These are phyloP conservation scores for Sebastes cheni DNA, from an alignment of 2,797 vertebrate genomes.

Conservation along the genomic window DNA sequence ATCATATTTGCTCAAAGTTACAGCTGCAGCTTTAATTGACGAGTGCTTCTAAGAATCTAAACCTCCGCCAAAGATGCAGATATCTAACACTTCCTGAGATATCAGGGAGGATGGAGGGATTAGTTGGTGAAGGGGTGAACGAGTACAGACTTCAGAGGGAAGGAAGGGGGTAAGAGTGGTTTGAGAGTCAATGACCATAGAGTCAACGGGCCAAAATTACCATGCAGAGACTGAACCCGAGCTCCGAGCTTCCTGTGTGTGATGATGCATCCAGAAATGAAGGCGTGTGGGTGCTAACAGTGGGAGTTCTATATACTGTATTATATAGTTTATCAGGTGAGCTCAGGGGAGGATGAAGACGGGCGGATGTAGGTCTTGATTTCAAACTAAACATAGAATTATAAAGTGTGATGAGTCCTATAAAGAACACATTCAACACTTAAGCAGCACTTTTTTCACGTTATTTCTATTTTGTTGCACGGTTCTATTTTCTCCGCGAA, in stretches of 20 bases:
- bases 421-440: not conserved
- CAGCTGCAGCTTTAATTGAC: conserved; percentile 3
- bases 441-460: not conserved
- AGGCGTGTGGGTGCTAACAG: conserved; percentile 4
- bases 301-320: not conserved
- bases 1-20: no score
- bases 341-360: not conserved
- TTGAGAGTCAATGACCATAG: conserved; percentile 73
- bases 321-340: not conserved
- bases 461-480: conserved; percentile 4
- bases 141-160: conserved; percentile 62
- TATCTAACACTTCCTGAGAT: conserved; percentile 49
- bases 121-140: conserved; percentile 65
- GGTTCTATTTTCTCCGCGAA: conserved; percentile 16
- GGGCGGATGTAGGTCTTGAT: not conserved
- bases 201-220: conserved; percentile 67
- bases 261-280: conserved; percentile 48
- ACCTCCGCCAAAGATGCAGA: conserved; percentile 45
- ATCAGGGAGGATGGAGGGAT: conserved; percentile 60
- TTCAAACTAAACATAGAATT: not conserved
- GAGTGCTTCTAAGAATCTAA: conserved; percentile 33
- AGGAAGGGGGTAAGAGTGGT: conserved; percentile 50
- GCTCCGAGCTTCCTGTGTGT: conserved; percentile 61
- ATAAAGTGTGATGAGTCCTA: not conserved
- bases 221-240: conserved; percentile 43